Evolutionary conservation across 2,888 invertebrate genomes (phyloP).

Genomic region (Myopa testacea): DNA sequence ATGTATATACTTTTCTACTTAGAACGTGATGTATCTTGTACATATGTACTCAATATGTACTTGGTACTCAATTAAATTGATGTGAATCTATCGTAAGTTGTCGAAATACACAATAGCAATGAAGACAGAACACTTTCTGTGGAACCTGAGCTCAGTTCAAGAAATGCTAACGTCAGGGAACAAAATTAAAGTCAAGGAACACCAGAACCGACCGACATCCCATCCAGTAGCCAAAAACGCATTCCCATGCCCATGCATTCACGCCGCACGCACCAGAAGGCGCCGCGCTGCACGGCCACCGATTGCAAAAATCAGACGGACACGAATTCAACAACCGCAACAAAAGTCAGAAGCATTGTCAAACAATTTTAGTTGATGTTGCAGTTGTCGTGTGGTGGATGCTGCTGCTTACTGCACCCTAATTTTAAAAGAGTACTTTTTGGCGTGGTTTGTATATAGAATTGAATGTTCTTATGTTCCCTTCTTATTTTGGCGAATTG

Average conservation of each 20-base stretch:
- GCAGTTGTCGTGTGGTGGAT: background rate
- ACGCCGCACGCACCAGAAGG: constrained; percentile 39
- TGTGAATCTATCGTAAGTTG: too few species aligned
- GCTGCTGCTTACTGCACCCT: background rate
- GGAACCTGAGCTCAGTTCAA: constrained; percentile 5
- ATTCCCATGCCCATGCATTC: background rate
- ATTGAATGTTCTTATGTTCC: background rate
- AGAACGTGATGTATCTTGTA: too few species aligned
- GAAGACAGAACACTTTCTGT: background rate
- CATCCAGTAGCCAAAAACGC: background rate
- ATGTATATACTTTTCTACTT: background rate
- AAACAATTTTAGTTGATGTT: background rate
- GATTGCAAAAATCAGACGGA: background rate
- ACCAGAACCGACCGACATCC: too few species aligned
- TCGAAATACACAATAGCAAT: background rate
- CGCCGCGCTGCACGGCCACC: constrained; percentile 32
- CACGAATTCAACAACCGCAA: background rate
- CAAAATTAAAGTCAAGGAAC: too few species aligned
- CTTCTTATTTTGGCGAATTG: background rate
- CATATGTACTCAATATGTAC: too few species aligned
- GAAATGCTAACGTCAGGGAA: too few species aligned
- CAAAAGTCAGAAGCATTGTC: background rate
- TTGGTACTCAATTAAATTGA: too few species aligned
- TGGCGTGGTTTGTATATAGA: background rate
- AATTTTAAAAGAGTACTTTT: constrained; percentile 6